phyloP scores from a whole-genome alignment of 2,113 vertebrate genomes.

The Cottus gobio region DNA sequence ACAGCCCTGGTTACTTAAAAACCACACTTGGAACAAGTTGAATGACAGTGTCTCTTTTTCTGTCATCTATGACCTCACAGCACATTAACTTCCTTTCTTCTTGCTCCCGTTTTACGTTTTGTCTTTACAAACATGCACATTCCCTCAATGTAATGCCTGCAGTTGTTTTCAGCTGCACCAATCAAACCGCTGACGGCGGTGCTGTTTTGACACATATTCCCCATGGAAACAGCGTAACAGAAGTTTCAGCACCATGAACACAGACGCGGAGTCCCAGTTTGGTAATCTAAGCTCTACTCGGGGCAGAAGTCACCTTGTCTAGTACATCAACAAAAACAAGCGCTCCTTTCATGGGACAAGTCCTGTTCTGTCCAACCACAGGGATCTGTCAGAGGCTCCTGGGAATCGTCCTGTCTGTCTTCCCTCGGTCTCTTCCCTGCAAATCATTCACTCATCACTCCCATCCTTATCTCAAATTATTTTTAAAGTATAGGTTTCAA shows the following conservation, averaged over 20 bases:
- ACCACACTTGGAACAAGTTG: neutral
- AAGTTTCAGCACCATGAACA: neutral
- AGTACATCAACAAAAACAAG: slow-evolving; percentile 67
- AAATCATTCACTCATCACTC: slow-evolving; percentile 48
- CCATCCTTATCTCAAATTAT: slow-evolving; percentile 13
- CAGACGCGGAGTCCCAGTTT: slow-evolving; percentile 26
- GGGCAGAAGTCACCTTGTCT: slow-evolving; percentile 60
- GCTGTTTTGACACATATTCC: slow-evolving; percentile 56
- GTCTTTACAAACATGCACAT: slow-evolving; percentile 44
- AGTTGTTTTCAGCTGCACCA: slow-evolving; percentile 47
- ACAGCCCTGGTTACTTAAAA: neutral
- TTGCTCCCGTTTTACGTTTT: neutral
- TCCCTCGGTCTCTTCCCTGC: slow-evolving; percentile 11
- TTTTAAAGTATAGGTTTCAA: slow-evolving; percentile 4
- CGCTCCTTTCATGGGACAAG: slow-evolving; percentile 64
- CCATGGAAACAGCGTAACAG: slow-evolving; percentile 44
- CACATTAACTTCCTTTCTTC: neutral
- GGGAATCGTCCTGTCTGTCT: slow-evolving; percentile 35
- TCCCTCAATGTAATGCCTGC: slow-evolving; percentile 48
- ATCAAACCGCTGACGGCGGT: neutral
- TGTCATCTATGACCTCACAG: neutral
- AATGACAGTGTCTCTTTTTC: slow-evolving; percentile 8
- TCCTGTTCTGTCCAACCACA: slow-evolving; percentile 60
- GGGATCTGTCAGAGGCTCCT: slow-evolving; percentile 52
- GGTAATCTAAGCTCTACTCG: slow-evolving; percentile 50